Base-by-base conservation (phyloP, 1,140 invertebrate species). In the Bombus superbus region DNA sequence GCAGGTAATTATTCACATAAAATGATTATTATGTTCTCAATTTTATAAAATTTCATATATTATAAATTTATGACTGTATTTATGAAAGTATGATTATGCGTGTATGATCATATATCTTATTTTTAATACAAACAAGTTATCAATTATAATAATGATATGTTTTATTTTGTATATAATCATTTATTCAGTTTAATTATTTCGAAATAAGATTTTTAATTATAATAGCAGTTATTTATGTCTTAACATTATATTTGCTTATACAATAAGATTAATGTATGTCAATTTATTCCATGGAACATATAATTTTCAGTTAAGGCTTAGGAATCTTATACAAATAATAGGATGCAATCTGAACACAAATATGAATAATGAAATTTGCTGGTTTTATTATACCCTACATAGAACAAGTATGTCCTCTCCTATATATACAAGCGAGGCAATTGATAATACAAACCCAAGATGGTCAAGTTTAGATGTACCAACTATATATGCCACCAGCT, bases 361-460 rank as follows among this genome's bases (percentile, higher is more conserved):
- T 92, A 91, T 91, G 44, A 91, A 92, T 78, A 69, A 93, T 92
- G 90, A 96, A 92, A 89, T 79, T 83, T 94, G 95, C 90, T 96
- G 96, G 94, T 96, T 97, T 91, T 98, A 98, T 92, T 97, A 97
- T 86, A 98, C 98, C 0, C 94, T 98, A 40, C 98, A 98, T 93
- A 95, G 97, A 87, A 97, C 97, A 5, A 96, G 96, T 78, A 98
- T 98, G 97, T 97, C 97, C 62, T 97, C 97, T 78, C 98, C 98
- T 28, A 97, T 99, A 89, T 99, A 98, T 92, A 98, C 97, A 6
- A 99, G 98, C 94, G 98, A 98, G 93, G 96, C 96, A 89, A 95
- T 98, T 83, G 96, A 96, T 81, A 97, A 97, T 87, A 94, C 95
- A 77, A 97, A 97, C 95, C 97, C 97, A 78, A 97, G 97, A 94